Percentiles rank a stretch among this genome's conserved stretches.
Evolutionary conservation across 2,113 vertebrate species (phyloP).

Genomic region (Megalops atlanticus): DNA sequence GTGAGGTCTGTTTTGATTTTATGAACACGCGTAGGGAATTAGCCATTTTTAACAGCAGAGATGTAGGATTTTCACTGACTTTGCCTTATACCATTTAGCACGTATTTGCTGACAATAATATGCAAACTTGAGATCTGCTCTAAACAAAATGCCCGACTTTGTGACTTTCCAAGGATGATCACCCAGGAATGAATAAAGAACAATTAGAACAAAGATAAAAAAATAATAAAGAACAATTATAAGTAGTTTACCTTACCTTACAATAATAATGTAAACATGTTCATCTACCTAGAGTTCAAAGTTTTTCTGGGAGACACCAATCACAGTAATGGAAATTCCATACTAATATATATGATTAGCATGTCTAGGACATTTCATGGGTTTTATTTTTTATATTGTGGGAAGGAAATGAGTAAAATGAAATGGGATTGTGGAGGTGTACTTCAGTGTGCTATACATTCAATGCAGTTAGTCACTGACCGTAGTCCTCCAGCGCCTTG

Average conservation of each 20-base stretch:
- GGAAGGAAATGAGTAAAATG: not conserved
- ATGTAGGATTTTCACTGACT: not conserved
- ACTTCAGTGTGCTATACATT: too few relatives aligned
- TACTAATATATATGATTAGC: too few relatives aligned
- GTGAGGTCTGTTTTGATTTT: constrained; percentile 10
- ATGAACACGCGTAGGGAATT: not conserved
- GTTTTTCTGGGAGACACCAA: too few relatives aligned
- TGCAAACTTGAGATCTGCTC: not conserved
- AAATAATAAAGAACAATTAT: not conserved
- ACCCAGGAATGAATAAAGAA: too few relatives aligned
- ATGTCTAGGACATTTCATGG: too few relatives aligned
- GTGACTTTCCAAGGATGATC: too few relatives aligned
- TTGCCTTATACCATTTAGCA: not conserved
- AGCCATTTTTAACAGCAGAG: not conserved
- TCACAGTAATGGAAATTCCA: too few relatives aligned
- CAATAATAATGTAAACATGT: not conserved
- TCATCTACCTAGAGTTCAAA: too few relatives aligned
- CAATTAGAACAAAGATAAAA: too few relatives aligned
- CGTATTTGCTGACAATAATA: not conserved
- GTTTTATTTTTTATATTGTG: too few relatives aligned
- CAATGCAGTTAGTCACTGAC: constrained; percentile 75
- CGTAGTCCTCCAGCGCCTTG: constrained; percentile 87
- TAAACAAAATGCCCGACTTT: not conserved
- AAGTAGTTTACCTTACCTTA: not conserved
- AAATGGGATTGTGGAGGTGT: not conserved